Percentiles rank a stretch among this genome's conserved stretches.
phyloP scores from a whole-genome alignment of 2,888 invertebrate genomes.

The Drosophila planitibia region DNA sequence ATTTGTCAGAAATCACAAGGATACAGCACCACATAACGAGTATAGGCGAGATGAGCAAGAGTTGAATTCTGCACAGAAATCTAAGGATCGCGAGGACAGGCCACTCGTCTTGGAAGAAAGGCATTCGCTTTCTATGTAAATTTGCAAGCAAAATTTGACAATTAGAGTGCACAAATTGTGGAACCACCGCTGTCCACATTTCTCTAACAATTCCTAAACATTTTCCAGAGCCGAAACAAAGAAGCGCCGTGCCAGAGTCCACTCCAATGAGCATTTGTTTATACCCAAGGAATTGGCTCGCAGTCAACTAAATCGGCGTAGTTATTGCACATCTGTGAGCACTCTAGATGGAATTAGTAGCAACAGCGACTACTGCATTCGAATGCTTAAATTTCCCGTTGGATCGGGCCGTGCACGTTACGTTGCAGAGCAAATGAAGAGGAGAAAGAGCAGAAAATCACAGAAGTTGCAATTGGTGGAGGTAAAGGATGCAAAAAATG shows the following conservation, averaged over 20 bases:
- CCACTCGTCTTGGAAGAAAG: slow-evolving; percentile 69
- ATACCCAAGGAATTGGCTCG: slow-evolving; percentile 71
- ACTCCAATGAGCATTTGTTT: slow-evolving; percentile 56
- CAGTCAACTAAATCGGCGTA: slow-evolving; percentile 44
- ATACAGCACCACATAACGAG: neutral
- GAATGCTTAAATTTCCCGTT: slow-evolving; percentile 70
- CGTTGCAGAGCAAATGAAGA: slow-evolving; percentile 53
- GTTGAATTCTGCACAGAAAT: neutral
- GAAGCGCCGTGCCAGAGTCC: slow-evolving; percentile 69
- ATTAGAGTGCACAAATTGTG: neutral
- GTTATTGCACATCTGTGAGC: neutral
- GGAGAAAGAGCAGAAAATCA: neutral
- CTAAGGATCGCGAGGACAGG: slow-evolving; percentile 48
- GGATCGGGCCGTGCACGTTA: slow-evolving; percentile 65
- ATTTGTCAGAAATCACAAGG: neutral
- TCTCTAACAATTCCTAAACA: neutral
- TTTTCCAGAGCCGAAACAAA: slow-evolving; percentile 71
- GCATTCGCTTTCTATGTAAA: slow-evolving; percentile 76
- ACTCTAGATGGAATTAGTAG: slow-evolving; percentile 26
- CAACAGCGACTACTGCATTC: slow-evolving; percentile 30
- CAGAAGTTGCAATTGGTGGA: neutral
- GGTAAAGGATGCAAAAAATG: neutral
- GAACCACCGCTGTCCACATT: neutral
- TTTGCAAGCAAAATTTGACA: slow-evolving; percentile 3
- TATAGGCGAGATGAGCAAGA: neutral